Conservation (phyloP, 2,797 vertebrate species). For the Channallabes apus region DNA sequence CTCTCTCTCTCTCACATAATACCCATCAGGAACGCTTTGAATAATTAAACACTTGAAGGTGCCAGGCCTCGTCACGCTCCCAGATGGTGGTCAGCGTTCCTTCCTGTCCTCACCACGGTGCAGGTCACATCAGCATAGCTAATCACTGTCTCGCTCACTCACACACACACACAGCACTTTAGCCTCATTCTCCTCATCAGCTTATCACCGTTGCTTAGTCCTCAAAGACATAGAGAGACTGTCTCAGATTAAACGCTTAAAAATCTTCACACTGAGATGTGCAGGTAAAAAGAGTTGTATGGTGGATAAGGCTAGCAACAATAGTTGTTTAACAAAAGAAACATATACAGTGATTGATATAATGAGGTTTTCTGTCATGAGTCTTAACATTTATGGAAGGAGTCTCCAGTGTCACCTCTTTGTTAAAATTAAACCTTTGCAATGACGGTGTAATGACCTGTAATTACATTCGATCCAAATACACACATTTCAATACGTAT, state of each 20-base stretch:
- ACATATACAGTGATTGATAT: too few species aligned
- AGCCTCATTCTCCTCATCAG: slow-evolving; percentile 3
- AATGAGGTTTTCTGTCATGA: too few species aligned
- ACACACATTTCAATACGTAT: too few species aligned
- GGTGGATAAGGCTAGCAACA: background rate
- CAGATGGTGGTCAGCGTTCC: slow-evolving; percentile 45
- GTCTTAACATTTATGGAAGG: too few species aligned
- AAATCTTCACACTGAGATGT: background rate
- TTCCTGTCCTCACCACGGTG: slow-evolving; percentile 12
- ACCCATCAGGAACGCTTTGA: slow-evolving; percentile 18
- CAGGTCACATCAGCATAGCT: slow-evolving; percentile 51
- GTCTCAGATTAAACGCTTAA: background rate
- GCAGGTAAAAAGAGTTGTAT: background rate
- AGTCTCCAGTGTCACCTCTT: too few species aligned
- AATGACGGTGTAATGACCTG: too few species aligned
- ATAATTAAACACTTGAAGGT: slow-evolving; percentile 44
- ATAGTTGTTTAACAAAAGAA: too few species aligned
- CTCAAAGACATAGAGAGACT: background rate
- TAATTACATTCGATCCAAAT: too few species aligned
- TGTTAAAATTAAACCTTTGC: too few species aligned
- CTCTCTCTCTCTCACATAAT: background rate
- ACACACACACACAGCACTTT: background rate
- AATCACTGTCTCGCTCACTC: slow-evolving; percentile 40
- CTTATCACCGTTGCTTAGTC: background rate
- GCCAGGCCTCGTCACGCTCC: slow-evolving; percentile 37